Evolutionary conservation across 1,140 invertebrate genomes (phyloP), one percentile per base, ranked within the genome.

Genomic region (Heterodera schachtii): DNA sequence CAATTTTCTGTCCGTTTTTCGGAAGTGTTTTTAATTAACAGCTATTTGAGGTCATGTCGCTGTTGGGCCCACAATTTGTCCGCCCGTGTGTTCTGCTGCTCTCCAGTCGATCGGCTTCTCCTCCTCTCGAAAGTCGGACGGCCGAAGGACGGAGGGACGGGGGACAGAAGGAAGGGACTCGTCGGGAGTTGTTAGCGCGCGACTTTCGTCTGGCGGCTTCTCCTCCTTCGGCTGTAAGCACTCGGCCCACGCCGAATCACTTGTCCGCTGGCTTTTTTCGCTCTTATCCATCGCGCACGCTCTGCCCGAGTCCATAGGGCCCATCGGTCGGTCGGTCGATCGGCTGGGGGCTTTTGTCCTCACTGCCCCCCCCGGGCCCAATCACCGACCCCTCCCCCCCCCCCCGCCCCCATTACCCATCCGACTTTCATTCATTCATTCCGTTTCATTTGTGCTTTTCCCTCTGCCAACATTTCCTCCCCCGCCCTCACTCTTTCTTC

Each of bases 11-110:
- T 31, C 57, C 19, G 57, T 16, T 13, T 64, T 13, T 5, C 57
- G 57, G 57, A 64, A 64, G 57, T 64, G 57, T 64, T 64, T 64
- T 64, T 64, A 64, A 64, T 64, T 64, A 64, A 64, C 57, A 64
- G 57, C 57, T 64, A 19, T 19, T 64, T 64, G 57, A 64, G 57
- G 57, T 64, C 57, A 64, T 16, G 57, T 64, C 16, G 57, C 4
- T 19, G 11, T 64, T 16, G 57, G 57, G 57, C 57, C 57, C 16
- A 64, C 57, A 64, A 64, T 64, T 64, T 64, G 9, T 8, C 16
- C 16, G 6, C 16, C 52, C 52, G 52, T 52, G 57, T 64, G 57
- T 64, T 64, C 57, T 64, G 57, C 16, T 60, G 11, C 57, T 64
- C 57, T 64, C 57, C 57, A 64, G 16, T 64, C 57, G 57, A 19